Base-by-base conservation (phyloP, 2,797 vertebrate species). In the Thaleichthys pacificus region DNA sequence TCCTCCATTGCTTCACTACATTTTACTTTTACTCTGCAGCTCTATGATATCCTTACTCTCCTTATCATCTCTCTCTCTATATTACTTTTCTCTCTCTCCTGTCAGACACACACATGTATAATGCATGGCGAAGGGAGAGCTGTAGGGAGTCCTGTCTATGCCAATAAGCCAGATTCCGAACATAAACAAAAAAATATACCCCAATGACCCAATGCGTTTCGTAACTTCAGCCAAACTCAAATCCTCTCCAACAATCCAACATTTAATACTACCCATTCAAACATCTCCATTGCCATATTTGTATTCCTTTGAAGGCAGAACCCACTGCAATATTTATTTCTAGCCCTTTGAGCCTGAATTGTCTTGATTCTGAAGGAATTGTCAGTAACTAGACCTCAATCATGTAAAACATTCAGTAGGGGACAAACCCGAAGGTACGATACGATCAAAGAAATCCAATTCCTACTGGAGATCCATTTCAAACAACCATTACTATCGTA, bases 71-170 rank as follows among this genome's bases (percentile, higher is more conserved):
- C 73, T 65, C 73, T 76, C 70, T 78, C 78, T 81, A 66, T 79
- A 68, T 73, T 81, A 81, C 64, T 62, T 26, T 6, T 24, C 3
- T 49, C 35, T 65, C 9, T 88, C 79, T 84, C 89, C 82, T 74
- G 78, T 87, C 85, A 84, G 80, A 85, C 74, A 77, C 84, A 74
- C 74, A 69, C 89, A 93, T 91, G 86, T 89, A 91, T 93, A 92
- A 93, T 94, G 85, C 87, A 93, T 90, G 82, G 78, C 73, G 74
- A 85, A 76, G 70, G 76, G 66, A 77, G 85, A 84, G 74, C 89
- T 86, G 84, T 64, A 80, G 83, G 82, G 73, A 88, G 82, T 85
- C 74, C 82, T 87, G 91, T 84, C 88, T 85, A 80, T 82, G 87
- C 86, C 88, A 88, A 90, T 91, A 88, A 91, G 49, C 65, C 57